Base-by-base conservation (phyloP, 2,888 invertebrate genomes). In the Drosophila flavopinicola region DNA sequence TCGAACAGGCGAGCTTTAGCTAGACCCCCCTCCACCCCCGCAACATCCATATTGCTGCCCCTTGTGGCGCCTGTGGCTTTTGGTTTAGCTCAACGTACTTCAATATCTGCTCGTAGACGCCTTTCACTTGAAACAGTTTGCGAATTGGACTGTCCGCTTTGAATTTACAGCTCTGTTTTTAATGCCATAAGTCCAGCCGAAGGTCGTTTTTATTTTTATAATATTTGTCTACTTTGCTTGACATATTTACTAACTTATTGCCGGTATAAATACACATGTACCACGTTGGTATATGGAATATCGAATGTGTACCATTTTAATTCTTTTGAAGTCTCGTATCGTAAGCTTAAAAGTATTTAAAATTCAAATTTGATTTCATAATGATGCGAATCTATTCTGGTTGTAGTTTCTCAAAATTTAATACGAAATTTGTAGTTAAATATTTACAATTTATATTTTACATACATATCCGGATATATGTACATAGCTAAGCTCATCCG, bases 151-250 rank as follows among this genome's bases (percentile, higher is more conserved):
- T 54, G 41, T 6, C 20, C 37, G 33, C 37, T 20, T 33, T 20
- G 47, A 51, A 42, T 29, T 37, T 33, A 24, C 49, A 45, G 52
- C 45, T 59, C 9, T 30, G 24, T 11, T 41, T 38, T 17, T 25
- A 38, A 24, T 53, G 73, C 63, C 54, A 80, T 77, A 66, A 80
- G 84, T 84, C 61, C 64, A 39, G 13, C 57, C 37, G 66, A 79
- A 68, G 79, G 79, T 61, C 85, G 59, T 11, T 9, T 38, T 25
- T 33, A 49, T 61, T 57, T 56, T 56, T 44, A 35, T 30, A 11
- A 45, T 54, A 6, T 41, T 48, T 47, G 7, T 27, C 27, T 48
- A 9, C 5, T 35, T 45, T 17, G 42, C 47, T 47, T 78, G 61
- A 65, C 65, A 58, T 15, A n/a, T 52, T 59, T 56, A 27, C 30